Evolutionary conservation across 2,797 vertebrate species (phyloP).

Genomic region (Rhinophrynus dorsalis): DNA sequence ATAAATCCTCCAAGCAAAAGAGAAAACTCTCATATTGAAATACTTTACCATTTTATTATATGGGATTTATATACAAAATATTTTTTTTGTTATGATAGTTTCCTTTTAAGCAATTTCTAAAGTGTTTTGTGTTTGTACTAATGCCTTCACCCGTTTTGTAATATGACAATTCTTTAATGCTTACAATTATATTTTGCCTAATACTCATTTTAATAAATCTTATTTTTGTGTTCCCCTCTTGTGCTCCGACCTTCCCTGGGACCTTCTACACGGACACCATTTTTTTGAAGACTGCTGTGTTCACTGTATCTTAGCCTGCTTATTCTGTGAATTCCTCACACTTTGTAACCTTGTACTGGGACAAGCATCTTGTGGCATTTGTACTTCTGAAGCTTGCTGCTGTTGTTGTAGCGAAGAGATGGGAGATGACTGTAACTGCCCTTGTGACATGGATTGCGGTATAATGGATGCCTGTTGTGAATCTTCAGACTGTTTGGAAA

Average conservation of each 20-base stretch:
- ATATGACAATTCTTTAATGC: no score
- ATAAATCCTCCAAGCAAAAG: no score
- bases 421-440: constrained; percentile 93
- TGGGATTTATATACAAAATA: no score
- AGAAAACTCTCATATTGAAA: no score
- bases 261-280: not conserved
- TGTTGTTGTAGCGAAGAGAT: constrained; percentile 87
- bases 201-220: no score
- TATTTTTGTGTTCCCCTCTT: not conserved
- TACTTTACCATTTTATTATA: no score
- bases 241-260: not conserved
- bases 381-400: constrained; percentile 88
- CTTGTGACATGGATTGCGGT: constrained; percentile 95
- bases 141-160: no score
- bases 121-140: no score
- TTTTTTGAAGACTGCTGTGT: constrained; percentile 90
- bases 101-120: no score
- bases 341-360: constrained; percentile 94
- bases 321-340: constrained; percentile 96
- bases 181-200: no score
- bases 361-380: constrained; percentile 89
- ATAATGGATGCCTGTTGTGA: constrained; percentile 98
- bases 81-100: no score
- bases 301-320: constrained; percentile 96
- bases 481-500: constrained; percentile 96